Base-by-base conservation (phyloP, 1,140 invertebrate genomes). In the Papilio machaon region DNA sequence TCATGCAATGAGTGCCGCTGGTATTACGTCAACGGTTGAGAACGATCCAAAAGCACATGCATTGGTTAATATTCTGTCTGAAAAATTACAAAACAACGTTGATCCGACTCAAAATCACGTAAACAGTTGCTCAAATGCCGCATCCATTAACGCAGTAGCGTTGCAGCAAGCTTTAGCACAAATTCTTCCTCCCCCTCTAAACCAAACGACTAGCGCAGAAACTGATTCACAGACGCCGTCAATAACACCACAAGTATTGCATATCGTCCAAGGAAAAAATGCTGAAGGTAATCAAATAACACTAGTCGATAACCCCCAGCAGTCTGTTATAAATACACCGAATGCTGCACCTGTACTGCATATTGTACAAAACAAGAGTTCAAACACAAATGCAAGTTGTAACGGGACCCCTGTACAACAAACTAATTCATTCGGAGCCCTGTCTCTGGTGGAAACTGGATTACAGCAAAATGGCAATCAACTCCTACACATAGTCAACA, bases 191-290 rank as follows among this genome's bases (percentile, higher is more conserved):
- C 91, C 93, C 0, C 90, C 93, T 5, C 81, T 95, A 43, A 95
- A 94, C 85, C 93, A 94, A 83, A 90, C 90, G 1, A 91, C 88
- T 80, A 80, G 83, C 9, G 83, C 88, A 46, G 91, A 94, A 74
- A 91, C 84, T 80, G 89, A 85, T 70, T 87, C 91, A 74, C 86
- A 88, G 80, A 73, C 84, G 52, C 80, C 87, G 15, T 79, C 87
- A 38, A 84, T 89, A 3, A 81, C 89, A 17, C 91, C 92, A 19
- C 95, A 95, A 87, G 90, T 95, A n/a, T 88, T 95, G 52, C 95
- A 95, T 86, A 94, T 95, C 46, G 92, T 95, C 0, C 94, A 95
- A 89, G 92, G 94, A 0, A 95, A 95, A 82, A 93, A 92, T 84
- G 84, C 90, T 73, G 86, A 89, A 38, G 89, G 89, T 13, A 94